Percentiles rank a stretch among this genome's conserved stretches.
phyloP scores from a whole-genome alignment of 2,888 invertebrate genomes.

The Dolichomitus sp. region DNA sequence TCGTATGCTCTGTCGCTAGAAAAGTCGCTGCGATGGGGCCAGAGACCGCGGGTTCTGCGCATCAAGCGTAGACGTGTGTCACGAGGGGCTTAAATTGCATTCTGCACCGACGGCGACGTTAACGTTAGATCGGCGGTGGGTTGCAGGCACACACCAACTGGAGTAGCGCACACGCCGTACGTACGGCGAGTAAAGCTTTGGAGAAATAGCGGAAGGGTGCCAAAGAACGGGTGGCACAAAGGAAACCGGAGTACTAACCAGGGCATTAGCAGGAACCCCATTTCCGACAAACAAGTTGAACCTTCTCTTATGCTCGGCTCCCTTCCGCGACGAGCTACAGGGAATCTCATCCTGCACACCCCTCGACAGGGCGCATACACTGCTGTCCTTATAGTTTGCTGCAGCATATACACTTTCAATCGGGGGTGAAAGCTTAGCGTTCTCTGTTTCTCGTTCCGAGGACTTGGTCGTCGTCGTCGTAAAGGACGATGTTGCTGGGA shows the following conservation, averaged over 20 bases:
- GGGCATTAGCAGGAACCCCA: slow-evolving; percentile 83
- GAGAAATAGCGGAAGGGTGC: slow-evolving; percentile 68
- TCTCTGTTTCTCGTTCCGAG: slow-evolving; percentile 36
- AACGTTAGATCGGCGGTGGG: slow-evolving; percentile 33
- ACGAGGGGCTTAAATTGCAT: slow-evolving; percentile 80
- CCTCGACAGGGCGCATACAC: slow-evolving; percentile 19
- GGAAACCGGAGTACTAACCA: slow-evolving; percentile 83
- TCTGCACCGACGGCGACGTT: slow-evolving; percentile 71
- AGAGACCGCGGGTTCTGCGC: slow-evolving; percentile 2
- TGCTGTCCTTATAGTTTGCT: slow-evolving; percentile 2
- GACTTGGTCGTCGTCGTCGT: slow-evolving; percentile 40
- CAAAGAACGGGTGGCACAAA: slow-evolving; percentile 77
- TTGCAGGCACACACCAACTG: background rate
- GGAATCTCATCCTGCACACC: slow-evolving; percentile 50
- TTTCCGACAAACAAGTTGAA: slow-evolving; percentile 82
- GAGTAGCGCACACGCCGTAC: slow-evolving; percentile 62
- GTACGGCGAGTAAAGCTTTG: slow-evolving; percentile 63
- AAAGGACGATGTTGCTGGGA: slow-evolving; percentile 28
- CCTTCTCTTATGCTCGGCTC: slow-evolving; percentile 71
- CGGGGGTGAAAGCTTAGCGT: slow-evolving; percentile 39
- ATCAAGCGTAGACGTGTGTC: slow-evolving; percentile 62
- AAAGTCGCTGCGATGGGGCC: slow-evolving; percentile 16
- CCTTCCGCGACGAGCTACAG: slow-evolving; percentile 43
- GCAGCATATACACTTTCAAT: slow-evolving; percentile 12
- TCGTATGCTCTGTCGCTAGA: background rate